Percentiles rank a stretch among this genome's conserved stretches.
These are phyloP conservation scores for Sisor rabdophorus DNA, from an alignment of 2,113 vertebrate genomes.

Conservation along the genomic window DNA sequence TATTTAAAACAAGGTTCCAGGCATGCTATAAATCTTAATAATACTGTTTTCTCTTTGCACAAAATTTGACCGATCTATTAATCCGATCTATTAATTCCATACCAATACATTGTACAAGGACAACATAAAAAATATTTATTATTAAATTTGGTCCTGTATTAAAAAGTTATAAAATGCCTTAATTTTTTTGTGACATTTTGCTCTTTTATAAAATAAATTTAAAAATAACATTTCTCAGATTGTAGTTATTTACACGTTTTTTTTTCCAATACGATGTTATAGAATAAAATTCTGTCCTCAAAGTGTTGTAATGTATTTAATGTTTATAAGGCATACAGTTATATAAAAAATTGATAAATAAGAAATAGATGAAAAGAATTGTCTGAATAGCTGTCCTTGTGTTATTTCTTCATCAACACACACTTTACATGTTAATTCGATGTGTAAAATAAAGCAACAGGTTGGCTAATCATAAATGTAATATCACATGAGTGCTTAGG, in stretches of 20 bases:
- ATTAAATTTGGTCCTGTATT: conserved; percentile 24
- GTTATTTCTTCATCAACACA: background rate
- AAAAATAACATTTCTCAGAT: background rate
- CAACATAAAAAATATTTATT: conserved; percentile 25
- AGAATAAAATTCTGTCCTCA: conserved; percentile 46
- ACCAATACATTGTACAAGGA: conserved; percentile 17
- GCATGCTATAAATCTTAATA: background rate
- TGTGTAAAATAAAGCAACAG: conserved; percentile 39
- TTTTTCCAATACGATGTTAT: background rate
- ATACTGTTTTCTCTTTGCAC: conserved; percentile 33
- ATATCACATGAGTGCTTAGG: conserved; percentile 36
- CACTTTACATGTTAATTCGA: conserved; percentile 21
- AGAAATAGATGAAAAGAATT: conserved; percentile 48
- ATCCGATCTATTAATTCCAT: background rate
- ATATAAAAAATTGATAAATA: conserved; percentile 62
- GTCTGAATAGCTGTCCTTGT: background rate
- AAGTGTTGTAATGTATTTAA: conserved; percentile 63
- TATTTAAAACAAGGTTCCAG: background rate
- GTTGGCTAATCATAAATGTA: conserved; percentile 48
- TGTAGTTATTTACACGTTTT: background rate
- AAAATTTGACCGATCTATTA: conserved; percentile 1
- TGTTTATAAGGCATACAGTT: conserved; percentile 65
- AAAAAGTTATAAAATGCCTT: conserved; percentile 43
- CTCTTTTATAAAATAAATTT: conserved; percentile 14
- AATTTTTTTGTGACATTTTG: conserved; percentile 19